These are phyloP conservation scores for Azemiops feae DNA, from an alignment of 2,113 vertebrate genomes.

Conservation along the genomic window DNA sequence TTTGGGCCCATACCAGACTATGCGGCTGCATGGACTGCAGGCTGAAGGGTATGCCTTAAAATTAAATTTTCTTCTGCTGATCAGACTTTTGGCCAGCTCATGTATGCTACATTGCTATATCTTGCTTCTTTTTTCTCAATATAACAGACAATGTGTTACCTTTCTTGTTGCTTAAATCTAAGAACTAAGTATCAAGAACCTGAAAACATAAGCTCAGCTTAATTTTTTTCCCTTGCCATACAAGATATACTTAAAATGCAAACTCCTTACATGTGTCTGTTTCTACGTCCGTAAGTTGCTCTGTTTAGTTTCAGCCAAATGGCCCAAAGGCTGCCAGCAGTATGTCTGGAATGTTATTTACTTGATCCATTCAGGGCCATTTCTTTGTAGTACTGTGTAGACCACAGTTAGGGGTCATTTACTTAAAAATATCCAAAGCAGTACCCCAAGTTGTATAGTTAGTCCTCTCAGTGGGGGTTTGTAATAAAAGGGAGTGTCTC, in stretches of 20 bases:
- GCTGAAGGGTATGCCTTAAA: conserved; percentile 21
- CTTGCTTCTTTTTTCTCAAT: not conserved
- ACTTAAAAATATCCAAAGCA: conserved; percentile 46
- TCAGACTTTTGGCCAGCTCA: not conserved
- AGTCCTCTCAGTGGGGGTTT: conserved; percentile 34
- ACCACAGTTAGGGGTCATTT: conserved; percentile 51
- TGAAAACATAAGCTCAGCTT: not conserved
- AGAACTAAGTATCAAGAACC: conserved; percentile 1
- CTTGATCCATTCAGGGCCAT: conserved; percentile 62
- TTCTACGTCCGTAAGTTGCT: conserved; percentile 58
- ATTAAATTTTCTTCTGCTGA: conserved; percentile 26
- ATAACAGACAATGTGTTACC: not conserved
- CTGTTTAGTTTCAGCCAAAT: conserved; percentile 64
- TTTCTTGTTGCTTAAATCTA: conserved; percentile 5
- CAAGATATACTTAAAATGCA: conserved; percentile 21
- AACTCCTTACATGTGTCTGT: conserved; percentile 32
- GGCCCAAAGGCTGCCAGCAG: conserved; percentile 55
- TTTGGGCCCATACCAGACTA: not conserved
- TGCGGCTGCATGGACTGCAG: not conserved
- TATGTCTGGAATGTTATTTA: conserved; percentile 78
- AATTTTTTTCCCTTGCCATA: not conserved
- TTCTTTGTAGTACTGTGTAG: conserved; percentile 54
- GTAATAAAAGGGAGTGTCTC: conserved; percentile 27
- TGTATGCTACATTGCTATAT: not conserved
- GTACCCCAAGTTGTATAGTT: conserved; percentile 26